Evolutionary conservation across 2,888 invertebrate genomes (phyloP).

Genomic region (Polymixis flavicincta): DNA sequence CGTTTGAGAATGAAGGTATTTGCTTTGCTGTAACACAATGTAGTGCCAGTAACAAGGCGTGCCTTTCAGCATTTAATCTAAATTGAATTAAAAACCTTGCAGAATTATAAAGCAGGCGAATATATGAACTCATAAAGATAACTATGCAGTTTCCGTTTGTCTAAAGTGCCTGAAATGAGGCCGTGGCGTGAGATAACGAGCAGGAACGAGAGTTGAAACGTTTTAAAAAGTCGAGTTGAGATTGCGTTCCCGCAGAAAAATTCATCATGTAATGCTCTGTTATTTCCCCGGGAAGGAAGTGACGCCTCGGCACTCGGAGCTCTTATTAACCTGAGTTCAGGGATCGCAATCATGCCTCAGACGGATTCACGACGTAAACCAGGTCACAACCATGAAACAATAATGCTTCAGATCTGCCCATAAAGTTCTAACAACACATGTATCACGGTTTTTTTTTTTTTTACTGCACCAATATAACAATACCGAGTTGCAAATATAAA

Average conservation of each 20-base stretch:
- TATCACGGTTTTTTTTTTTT: no score
- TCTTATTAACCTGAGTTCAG: constrained; percentile 81
- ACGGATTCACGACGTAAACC: constrained; percentile 70
- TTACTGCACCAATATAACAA: neutral
- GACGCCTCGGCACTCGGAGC: constrained; percentile 68
- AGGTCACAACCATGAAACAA: constrained; percentile 78
- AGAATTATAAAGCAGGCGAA: constrained; percentile 64
- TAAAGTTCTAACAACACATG: neutral
- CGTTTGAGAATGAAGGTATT: constrained; percentile 45
- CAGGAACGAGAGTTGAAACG: constrained; percentile 78
- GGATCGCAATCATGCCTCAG: constrained; percentile 74
- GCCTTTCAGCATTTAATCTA: constrained; percentile 38
- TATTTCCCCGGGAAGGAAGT: constrained; percentile 71
- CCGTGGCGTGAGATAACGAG: constrained; percentile 86
- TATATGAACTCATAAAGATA: constrained; percentile 77
- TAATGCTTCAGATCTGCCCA: constrained; percentile 50
- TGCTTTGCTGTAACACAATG: constrained; percentile 31
- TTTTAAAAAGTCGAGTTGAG: constrained; percentile 70
- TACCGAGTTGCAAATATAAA: neutral
- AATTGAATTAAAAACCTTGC: constrained; percentile 45
- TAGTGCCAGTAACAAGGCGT: constrained; percentile 19
- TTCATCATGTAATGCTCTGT: constrained; percentile 70
- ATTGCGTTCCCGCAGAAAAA: constrained; percentile 71
- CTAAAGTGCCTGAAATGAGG: constrained; percentile 84
- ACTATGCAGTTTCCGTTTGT: constrained; percentile 82